phyloP scores from a whole-genome alignment of 2,888 invertebrate species.

The Prosapia bicincta region DNA sequence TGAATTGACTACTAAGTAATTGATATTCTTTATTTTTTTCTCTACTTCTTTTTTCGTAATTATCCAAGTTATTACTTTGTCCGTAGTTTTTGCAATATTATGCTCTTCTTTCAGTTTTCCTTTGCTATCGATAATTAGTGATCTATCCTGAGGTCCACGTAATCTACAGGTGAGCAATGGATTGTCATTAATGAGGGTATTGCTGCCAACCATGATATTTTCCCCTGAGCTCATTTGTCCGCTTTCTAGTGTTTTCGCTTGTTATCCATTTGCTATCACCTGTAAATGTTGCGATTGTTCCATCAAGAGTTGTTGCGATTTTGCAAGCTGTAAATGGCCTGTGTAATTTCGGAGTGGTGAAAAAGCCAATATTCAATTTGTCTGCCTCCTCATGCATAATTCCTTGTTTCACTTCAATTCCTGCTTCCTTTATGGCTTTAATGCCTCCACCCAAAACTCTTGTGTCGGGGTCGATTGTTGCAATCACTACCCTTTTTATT shows the following conservation, averaged over 20 bases:
- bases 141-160: constrained; percentile 2
- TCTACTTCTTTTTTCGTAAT: not conserved
- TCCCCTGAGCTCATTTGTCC: constrained; percentile 11
- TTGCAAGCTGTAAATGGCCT: constrained; percentile 21
- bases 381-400: constrained; percentile 21
- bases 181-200: constrained; percentile 13
- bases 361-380: constrained; percentile 22
- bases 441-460: constrained; percentile 20
- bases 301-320: constrained; percentile 19
- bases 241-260: constrained; percentile 13
- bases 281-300: constrained; percentile 11
- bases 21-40: not conserved
- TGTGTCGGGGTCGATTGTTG: constrained; percentile 14
- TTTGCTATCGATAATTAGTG: constrained; percentile 9
- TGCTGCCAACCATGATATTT: constrained; percentile 21
- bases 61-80: constrained; percentile 5
- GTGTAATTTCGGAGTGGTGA: not conserved
- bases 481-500: constrained; percentile 19
- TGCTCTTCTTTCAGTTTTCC: constrained; percentile 8
- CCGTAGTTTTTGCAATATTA: constrained; percentile 19
- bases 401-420: constrained; percentile 12
- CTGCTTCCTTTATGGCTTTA: not conserved
- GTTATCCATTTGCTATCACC: constrained; percentile 28
- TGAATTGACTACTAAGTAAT: not conserved
- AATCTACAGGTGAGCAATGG: constrained; percentile 15